Conservation (phyloP, 2,888 invertebrate genomes). For the Idaea aversata region DNA sequence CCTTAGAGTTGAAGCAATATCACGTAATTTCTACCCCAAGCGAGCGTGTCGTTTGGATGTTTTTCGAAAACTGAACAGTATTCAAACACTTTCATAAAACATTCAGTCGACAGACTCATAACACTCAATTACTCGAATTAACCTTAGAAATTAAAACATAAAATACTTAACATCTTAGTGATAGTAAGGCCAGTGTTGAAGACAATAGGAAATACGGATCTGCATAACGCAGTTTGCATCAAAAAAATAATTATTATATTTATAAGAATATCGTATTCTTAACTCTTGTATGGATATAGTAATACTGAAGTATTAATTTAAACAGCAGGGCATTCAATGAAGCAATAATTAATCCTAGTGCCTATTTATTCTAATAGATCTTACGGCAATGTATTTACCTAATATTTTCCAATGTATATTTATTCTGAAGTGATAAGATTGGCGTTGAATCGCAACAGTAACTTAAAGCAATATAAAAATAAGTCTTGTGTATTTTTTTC, state of each 20-base stretch:
- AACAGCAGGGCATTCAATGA: conserved; percentile 43
- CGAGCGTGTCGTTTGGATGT: neutral
- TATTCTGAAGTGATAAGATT: conserved; percentile 45
- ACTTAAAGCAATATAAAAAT: neutral
- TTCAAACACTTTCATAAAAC: neutral
- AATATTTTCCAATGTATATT: conserved; percentile 41
- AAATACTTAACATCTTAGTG: conserved; percentile 48
- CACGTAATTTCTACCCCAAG: conserved; percentile 5
- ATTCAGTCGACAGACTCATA: neutral
- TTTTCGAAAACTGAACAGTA: neutral
- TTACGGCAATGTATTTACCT: conserved; percentile 32
- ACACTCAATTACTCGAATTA: conserved; percentile 15
- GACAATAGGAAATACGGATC: conserved; percentile 43
- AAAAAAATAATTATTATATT: conserved; percentile 12
- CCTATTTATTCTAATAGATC: conserved; percentile 46
- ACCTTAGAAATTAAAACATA: conserved; percentile 13
- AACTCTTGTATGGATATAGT: conserved; percentile 11
- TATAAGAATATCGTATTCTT: conserved; percentile 5
- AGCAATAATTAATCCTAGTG: conserved; percentile 47
- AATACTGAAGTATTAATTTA: conserved; percentile 31
- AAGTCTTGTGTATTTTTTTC: neutral
- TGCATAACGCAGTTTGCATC: conserved; percentile 23
- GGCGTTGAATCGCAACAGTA: neutral
- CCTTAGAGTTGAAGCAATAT: too few relatives aligned
- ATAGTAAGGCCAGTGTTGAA: conserved; percentile 67